Percentiles rank a stretch among this genome's conserved stretches.
These are phyloP conservation scores for Onychorhynchus coronatus DNA, from an alignment of 2,113 vertebrate species.

Conservation along the genomic window DNA sequence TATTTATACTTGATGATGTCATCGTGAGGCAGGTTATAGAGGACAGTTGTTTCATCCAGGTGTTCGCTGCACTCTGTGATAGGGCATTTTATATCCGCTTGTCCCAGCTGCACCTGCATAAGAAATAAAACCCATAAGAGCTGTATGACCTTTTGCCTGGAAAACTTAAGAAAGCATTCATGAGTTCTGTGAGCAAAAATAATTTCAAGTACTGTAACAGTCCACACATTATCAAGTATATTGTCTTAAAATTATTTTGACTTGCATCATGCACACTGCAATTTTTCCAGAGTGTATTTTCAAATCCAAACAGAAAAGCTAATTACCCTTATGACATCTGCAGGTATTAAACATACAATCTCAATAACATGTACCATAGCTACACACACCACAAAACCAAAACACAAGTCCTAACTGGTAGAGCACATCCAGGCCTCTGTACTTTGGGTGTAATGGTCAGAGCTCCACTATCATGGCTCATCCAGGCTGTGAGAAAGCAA, in stretches of 20 bases:
- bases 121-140: not conserved
- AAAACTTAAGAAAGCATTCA: not conserved
- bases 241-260: not conserved
- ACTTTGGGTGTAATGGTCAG: not conserved
- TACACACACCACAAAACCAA: not conserved
- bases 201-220: not conserved
- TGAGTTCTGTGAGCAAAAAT: not conserved
- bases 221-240: not conserved
- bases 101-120: slow-evolving; percentile 86
- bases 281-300: not conserved
- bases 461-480: not conserved
- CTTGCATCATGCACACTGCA: not conserved
- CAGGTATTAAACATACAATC: not conserved
- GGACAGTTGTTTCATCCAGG: slow-evolving; percentile 87
- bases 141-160: not conserved
- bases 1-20: slow-evolving; percentile 93
- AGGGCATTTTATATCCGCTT: slow-evolving; percentile 87
- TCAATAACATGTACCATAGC: not conserved
- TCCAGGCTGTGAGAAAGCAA: not conserved
- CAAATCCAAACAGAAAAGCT: not conserved
- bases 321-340: not conserved
- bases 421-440: not conserved
- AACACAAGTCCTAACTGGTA: not conserved
- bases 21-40: slow-evolving; percentile 85
- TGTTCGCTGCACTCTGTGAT: slow-evolving; percentile 92